Base-by-base conservation (phyloP, 2,797 vertebrate genomes). In the Ambastaia sidthimunki region DNA sequence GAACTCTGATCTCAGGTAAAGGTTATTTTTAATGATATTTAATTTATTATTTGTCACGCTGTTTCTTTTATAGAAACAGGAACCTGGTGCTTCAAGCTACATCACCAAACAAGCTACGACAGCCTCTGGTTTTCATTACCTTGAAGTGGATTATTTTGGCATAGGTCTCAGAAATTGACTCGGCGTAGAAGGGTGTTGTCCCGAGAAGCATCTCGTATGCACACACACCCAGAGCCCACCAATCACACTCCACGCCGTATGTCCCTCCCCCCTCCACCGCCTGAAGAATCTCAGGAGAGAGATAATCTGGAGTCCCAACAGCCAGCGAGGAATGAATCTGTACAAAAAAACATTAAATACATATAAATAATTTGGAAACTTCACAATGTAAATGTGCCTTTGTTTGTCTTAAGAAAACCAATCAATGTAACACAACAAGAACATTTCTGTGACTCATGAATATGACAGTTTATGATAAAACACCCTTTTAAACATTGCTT, bases 181-280 rank as follows among this genome's bases (percentile, higher is more conserved):
- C 95, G 0, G 95, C 94, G 1, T 94, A 97, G 89, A 97, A 97
- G 4, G 95, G 96, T 0, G 95, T 94, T 76, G 89, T 94, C 1
- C 96, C 96, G 0, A 94, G 92, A 80, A 96, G 90, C 95, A 97
- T 96, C 83, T 96, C 96, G 2, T 94, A 96, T 52, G 94, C 94
- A n/a, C 96, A 95, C 62, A 96, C 91, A 0, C 96, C 96, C 65
- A 96, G 86, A 0, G 95, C 94, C 96, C 96, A 97, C 95, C 95
- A 97, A 89, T 97, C 96, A 80, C 95, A 96, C 82, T 96, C 95
- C 0, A 87, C 86, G 7, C 96, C 95, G 2, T 96, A 96, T 6
- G 91, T 90, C 31, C 91, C 90, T 1, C 91, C 89, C 0, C 92
- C 91, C 18, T 95, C 94, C n/a, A 97, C 90, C 0, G 95, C 94